These are phyloP conservation scores for Nicator chloris DNA, from an alignment of 2,113 vertebrate genomes.

Conservation along the genomic window DNA sequence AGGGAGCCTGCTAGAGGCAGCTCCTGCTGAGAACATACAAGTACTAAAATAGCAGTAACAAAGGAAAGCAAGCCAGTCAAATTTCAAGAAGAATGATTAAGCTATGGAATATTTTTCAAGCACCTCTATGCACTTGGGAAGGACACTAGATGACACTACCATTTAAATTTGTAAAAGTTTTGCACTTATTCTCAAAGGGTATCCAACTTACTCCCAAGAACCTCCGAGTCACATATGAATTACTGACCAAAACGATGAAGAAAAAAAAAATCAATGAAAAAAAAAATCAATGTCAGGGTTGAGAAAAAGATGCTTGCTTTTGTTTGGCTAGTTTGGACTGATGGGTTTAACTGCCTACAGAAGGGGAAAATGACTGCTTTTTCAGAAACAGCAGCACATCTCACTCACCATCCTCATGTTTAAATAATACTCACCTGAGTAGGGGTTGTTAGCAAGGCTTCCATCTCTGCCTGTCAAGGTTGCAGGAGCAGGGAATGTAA, in stretches of 20 bases:
- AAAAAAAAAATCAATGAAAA: background rate
- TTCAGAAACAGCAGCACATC: background rate
- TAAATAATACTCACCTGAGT: constrained; percentile 82
- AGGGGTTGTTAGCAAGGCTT: constrained; percentile 88
- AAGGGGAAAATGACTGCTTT: background rate
- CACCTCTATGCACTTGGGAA: background rate
- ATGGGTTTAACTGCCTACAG: background rate
- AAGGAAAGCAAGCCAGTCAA: background rate
- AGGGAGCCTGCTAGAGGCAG: background rate
- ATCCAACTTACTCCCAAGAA: background rate
- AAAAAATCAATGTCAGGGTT: background rate
- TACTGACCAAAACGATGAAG: background rate
- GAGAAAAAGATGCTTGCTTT: background rate
- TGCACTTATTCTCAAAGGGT: background rate
- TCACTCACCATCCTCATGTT: background rate
- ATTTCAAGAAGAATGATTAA: background rate
- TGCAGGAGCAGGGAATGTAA: constrained; percentile 92
- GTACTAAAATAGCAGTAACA: background rate
- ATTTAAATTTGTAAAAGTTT: background rate
- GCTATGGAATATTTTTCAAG: background rate
- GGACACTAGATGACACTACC: background rate
- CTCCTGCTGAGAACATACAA: background rate
- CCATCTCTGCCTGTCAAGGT: constrained; percentile 90
- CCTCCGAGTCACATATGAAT: background rate
- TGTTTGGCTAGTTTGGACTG: background rate